Evolutionary conservation across 2,113 vertebrate genomes (phyloP).

Genomic region (Corydoras maculifer): DNA sequence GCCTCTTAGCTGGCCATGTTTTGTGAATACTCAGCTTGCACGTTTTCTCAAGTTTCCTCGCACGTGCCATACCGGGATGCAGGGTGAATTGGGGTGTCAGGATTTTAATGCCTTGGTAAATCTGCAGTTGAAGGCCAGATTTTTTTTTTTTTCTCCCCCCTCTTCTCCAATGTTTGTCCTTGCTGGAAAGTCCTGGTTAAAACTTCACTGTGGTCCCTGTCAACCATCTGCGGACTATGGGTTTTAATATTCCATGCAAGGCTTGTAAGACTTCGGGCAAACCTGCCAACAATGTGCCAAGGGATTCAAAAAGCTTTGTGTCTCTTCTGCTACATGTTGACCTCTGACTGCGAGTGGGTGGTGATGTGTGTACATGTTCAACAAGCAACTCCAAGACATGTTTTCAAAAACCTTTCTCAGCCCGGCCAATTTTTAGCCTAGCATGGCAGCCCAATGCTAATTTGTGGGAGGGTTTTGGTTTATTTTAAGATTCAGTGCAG

Average conservation of each 20-base stretch:
- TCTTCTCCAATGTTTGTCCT: slow-evolving; percentile 10
- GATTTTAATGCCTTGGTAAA: slow-evolving; percentile 26
- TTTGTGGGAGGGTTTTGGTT: not conserved
- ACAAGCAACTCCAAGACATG: slow-evolving; percentile 16
- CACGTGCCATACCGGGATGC: not conserved
- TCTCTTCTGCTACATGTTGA: slow-evolving; percentile 22
- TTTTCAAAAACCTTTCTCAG: slow-evolving; percentile 1
- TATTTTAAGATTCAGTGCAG: not conserved
- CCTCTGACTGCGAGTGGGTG: slow-evolving; percentile 22
- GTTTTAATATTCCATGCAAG: slow-evolving; percentile 24
- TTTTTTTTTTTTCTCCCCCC: not conserved
- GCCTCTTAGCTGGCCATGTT: slow-evolving; percentile 8
- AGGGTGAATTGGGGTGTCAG: slow-evolving; percentile 17
- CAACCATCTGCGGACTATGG: slow-evolving; percentile 15
- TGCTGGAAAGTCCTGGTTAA: slow-evolving; percentile 19
- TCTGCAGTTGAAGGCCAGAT: slow-evolving; percentile 13
- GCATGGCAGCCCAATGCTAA: not conserved
- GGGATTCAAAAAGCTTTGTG: slow-evolving; percentile 19
- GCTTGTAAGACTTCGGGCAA: slow-evolving; percentile 16
- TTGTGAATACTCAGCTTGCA: not conserved
- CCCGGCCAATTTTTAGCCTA: slow-evolving; percentile 8
- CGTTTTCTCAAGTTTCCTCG: not conserved
- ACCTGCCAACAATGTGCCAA: slow-evolving; percentile 22
- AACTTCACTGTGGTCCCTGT: slow-evolving; percentile 21
- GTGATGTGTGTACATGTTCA: slow-evolving; percentile 8